Evolutionary conservation across 2,113 vertebrate genomes (phyloP).

Genomic region (Piprites chloris): DNA sequence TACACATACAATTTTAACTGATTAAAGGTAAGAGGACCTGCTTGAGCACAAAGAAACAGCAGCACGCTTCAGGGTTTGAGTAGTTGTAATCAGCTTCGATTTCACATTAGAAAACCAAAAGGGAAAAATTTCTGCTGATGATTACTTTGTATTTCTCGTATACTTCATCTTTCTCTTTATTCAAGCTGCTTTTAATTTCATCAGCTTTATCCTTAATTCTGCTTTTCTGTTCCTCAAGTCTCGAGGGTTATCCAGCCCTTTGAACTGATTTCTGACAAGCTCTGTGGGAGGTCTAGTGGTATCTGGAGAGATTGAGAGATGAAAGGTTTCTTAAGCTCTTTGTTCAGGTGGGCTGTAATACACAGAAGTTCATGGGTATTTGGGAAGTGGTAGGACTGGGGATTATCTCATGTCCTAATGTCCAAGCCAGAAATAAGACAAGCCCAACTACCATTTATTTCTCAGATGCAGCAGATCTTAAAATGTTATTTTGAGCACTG

Average conservation of each 20-base stretch:
- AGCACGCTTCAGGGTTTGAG: background rate
- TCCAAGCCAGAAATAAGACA: background rate
- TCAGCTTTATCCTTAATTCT: conserved; percentile 6
- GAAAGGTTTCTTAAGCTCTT: background rate
- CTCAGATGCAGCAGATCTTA: background rate
- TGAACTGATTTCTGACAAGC: background rate
- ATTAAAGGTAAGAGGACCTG: conserved; percentile 33
- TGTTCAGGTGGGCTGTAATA: background rate
- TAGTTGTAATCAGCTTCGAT: background rate
- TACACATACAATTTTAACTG: background rate
- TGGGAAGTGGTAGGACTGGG: background rate
- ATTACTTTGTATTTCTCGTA: background rate
- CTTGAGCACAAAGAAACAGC: background rate
- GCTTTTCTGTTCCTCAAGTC: background rate
- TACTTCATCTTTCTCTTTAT: background rate
- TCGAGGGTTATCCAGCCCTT: background rate
- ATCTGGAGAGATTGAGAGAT: background rate
- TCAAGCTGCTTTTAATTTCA: conserved; percentile 12
- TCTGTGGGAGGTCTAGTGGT: background rate
- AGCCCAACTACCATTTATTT: background rate
- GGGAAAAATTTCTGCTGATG: background rate
- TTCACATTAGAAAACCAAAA: background rate
- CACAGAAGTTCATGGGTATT: background rate
- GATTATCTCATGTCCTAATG: background rate
- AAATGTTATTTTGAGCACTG: background rate